A percentile compares a stretch with the other conserved stretches of the same genome.
Evolutionary conservation across 92 coral and sea anemone species (phyloP).

Genomic region (Desmophyllum pertusum): DNA sequence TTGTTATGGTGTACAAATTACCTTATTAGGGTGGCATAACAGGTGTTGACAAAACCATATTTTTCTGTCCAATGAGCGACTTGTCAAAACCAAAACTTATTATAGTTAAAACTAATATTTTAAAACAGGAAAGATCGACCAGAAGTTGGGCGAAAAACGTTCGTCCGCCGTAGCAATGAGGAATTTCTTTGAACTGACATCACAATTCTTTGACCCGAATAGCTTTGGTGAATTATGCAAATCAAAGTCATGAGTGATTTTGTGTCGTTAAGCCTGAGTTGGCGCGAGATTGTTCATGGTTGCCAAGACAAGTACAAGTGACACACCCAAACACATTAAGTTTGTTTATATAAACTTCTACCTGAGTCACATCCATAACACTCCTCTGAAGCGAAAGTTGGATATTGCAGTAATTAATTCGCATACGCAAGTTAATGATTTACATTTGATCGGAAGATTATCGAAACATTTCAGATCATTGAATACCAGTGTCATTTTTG

Average conservation of each 20-base stretch:
- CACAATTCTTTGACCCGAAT: constrained; percentile 41
- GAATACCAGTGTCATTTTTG: background rate
- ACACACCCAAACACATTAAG: no score
- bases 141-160: background rate
- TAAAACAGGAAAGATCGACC: background rate
- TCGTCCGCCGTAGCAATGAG: background rate
- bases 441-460: background rate
- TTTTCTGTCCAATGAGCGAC: constrained; percentile 27
- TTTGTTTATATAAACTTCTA: no score
- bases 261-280: background rate
- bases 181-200: constrained; percentile 45
- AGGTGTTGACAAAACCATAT: constrained; percentile 26
- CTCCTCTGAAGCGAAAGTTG: no score
- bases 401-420: background rate
- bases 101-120: background rate
- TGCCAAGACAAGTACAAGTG: background rate
- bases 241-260: constrained; percentile 15
- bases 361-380: no score
- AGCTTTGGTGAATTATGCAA: constrained; percentile 47
- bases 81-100: constrained; percentile 9
- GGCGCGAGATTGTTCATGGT: constrained; percentile 1
- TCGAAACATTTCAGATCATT: background rate
- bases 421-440: no score
- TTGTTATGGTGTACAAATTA: constrained; percentile 32
- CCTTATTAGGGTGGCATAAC: constrained; percentile 46